Percentiles rank a stretch among this genome's conserved stretches.
phyloP scores from a whole-genome alignment of 1,140 invertebrate species.

The Drosophila nasuta region DNA sequence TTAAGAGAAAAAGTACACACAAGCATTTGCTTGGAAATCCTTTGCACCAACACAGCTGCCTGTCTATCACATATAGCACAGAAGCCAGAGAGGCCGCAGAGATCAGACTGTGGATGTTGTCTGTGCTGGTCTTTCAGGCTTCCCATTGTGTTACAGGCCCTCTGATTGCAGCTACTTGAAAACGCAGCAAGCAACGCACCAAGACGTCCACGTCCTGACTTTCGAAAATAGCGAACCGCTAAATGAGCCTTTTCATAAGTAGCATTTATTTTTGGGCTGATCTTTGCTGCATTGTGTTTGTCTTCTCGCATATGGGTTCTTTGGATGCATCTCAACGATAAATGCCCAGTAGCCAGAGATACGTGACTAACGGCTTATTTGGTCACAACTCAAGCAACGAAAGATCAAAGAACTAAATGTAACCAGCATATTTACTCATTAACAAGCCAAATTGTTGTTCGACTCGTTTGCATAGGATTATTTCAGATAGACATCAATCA shows the following conservation, averaged over 20 bases:
- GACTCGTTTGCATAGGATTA: constrained; percentile 5
- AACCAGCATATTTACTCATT: constrained; percentile 5
- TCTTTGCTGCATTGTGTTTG: constrained; percentile 51
- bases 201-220: constrained; percentile 46
- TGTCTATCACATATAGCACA: constrained; percentile 16
- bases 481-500: background rate
- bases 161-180: constrained; percentile 74
- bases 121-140: constrained; percentile 13
- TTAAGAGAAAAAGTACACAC: constrained; percentile 5
- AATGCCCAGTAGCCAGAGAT: constrained; percentile 45
- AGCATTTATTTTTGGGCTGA: constrained; percentile 76
- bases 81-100: constrained; percentile 2
- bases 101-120: constrained; percentile 21
- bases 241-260: constrained; percentile 67
- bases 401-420: constrained; percentile 32
- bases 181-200: constrained; percentile 28
- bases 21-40: constrained; percentile 45
- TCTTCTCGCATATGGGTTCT: background rate
- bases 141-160: constrained; percentile 55
- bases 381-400: constrained; percentile 44
- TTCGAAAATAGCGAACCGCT: constrained; percentile 21
- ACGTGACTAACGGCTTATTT: constrained; percentile 70
- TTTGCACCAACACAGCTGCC: constrained; percentile 74
- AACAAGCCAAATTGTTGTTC: background rate
- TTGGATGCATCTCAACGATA: constrained; percentile 10